phyloP scores from a whole-genome alignment of 2,113 vertebrate genomes.

The Planiliza haematocheilus region DNA sequence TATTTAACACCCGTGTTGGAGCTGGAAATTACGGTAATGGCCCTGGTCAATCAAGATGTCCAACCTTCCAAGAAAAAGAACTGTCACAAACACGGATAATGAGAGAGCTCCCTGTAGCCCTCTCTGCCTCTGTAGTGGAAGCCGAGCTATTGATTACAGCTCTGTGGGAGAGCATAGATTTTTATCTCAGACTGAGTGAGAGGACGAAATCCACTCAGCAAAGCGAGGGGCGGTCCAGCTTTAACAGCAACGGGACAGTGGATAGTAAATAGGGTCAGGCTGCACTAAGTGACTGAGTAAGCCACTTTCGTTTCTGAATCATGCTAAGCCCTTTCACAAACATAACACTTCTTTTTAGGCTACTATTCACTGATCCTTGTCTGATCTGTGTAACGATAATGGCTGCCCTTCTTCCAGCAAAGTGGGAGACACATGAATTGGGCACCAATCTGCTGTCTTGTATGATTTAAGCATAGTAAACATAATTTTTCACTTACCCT shows the following conservation, averaged over 20 bases:
- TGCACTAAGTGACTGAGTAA: constrained; percentile 38
- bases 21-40: constrained; percentile 33
- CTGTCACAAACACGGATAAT: constrained; percentile 45
- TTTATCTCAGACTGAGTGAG: constrained; percentile 57
- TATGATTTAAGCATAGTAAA: too few relatives aligned
- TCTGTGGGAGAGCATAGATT: constrained; percentile 70
- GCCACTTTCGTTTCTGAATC: constrained; percentile 36
- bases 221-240: constrained; percentile 39
- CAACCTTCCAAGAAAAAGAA: constrained; percentile 31
- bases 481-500: too few relatives aligned
- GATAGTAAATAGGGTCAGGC: constrained; percentile 50
- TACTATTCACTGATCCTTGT: background rate
- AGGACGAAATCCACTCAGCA: constrained; percentile 52
- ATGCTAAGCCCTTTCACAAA: constrained; percentile 11
- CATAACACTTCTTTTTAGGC: constrained; percentile 6
- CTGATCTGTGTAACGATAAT: constrained; percentile 2
- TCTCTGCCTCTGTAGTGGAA: constrained; percentile 40
- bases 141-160: constrained; percentile 63
- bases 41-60: constrained; percentile 41
- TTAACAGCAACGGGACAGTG: constrained; percentile 39
- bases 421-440: too few relatives aligned
- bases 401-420: background rate
- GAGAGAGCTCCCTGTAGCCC: constrained; percentile 38
- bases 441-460: too few relatives aligned
- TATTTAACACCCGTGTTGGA: constrained; percentile 9